Evolutionary conservation across 2,113 vertebrate genomes (phyloP).

Genomic region (Sisor rabdophorus): DNA sequence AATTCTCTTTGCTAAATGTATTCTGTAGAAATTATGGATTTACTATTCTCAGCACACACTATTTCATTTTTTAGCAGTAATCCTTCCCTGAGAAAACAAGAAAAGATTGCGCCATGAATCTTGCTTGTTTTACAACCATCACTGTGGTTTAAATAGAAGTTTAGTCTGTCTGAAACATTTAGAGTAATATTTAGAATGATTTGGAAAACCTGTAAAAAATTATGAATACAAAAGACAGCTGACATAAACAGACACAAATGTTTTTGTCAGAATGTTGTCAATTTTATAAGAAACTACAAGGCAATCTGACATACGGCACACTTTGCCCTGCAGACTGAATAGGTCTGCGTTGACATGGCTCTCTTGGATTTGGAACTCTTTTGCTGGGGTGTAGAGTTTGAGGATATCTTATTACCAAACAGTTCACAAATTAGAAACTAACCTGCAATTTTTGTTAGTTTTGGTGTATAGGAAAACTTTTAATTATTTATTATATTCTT

Average conservation of each 20-base stretch:
- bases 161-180: not conserved
- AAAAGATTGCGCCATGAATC: constrained; percentile 2
- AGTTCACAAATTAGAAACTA: not conserved
- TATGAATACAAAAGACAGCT: not conserved
- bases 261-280: not conserved
- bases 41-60: not conserved
- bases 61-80: not conserved
- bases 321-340: not conserved
- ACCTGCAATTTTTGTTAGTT: not conserved
- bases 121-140: not conserved
- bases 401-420: not conserved
- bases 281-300: constrained; percentile 14
- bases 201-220: constrained; percentile 17
- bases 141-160: not conserved
- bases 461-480: not conserved
- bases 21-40: not conserved
- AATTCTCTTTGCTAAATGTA: not conserved
- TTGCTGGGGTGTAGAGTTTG: not conserved
- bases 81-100: not conserved
- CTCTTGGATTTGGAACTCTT: not conserved
- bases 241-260: not conserved
- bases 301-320: not conserved
- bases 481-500: not conserved
- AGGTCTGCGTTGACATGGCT: not conserved
- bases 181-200: not conserved